Conservation (phyloP, 2,113 vertebrate genomes). For the Strix uralensis region DNA sequence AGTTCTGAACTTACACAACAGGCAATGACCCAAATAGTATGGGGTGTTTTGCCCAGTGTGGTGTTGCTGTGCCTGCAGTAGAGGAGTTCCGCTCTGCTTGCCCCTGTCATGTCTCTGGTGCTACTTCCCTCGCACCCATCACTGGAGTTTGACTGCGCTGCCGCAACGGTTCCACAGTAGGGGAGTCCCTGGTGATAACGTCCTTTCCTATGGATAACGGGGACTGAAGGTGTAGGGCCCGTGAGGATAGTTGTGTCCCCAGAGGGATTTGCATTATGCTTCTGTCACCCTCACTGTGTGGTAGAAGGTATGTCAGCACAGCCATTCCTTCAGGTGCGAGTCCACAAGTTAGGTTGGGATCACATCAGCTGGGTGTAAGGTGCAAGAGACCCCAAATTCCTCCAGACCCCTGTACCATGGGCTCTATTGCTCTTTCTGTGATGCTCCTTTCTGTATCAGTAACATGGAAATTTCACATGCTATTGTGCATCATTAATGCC, state of each 20-base stretch:
- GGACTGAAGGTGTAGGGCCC: not conserved
- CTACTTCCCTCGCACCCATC: accelerated
- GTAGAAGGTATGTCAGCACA: not conserved
- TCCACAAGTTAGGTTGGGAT: not conserved
- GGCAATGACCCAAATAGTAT: accelerated
- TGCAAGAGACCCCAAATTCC: not conserved
- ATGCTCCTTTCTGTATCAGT: not conserved
- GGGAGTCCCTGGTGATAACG: not conserved
- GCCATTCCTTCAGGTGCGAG: not conserved
- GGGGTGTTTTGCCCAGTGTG: accelerated
- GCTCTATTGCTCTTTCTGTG: not conserved
- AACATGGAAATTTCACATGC: not conserved
- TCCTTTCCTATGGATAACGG: not conserved
- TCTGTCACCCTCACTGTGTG: not conserved
- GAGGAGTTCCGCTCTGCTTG: accelerated
- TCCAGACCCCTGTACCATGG: not conserved
- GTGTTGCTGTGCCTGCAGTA: not conserved
- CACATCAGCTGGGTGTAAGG: not conserved
- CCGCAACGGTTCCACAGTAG: accelerated
- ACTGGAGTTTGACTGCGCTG: not conserved
- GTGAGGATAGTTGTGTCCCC: not conserved
- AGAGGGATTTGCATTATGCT: not conserved
- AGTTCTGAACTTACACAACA: accelerated
- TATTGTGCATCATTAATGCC: not conserved
- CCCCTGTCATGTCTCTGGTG: not conserved